A percentile compares a stretch with the other conserved stretches of the same genome.
Conservation (phyloP, 2,113 vertebrate species). For the Anser cygnoides region DNA sequence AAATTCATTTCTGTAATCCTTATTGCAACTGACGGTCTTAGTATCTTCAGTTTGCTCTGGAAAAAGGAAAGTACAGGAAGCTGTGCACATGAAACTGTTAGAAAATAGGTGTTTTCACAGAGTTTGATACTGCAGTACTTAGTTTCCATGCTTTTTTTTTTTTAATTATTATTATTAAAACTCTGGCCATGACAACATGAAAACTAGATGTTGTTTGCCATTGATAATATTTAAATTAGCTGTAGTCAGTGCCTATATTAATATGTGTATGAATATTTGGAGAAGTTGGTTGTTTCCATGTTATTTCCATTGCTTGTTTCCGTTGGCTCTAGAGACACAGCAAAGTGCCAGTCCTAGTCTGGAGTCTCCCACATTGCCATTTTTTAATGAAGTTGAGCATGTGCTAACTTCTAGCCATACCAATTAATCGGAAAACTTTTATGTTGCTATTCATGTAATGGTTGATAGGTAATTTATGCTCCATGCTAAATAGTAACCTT, state of each 20-base stretch:
- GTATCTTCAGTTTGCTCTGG: not conserved
- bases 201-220: not conserved
- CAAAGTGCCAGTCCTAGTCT: not conserved
- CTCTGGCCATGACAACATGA: not conserved
- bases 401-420: not conserved
- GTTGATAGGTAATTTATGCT: not conserved
- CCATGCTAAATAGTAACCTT: not conserved
- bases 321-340: too few relatives aligned
- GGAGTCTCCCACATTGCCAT: not conserved
- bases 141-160: not conserved
- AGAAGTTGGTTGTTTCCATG: not conserved
- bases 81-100: not conserved
- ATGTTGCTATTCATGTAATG: not conserved
- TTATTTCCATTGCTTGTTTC: not conserved
- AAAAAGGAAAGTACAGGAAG: not conserved
- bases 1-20: not conserved
- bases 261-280: not conserved
- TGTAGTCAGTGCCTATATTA: not conserved
- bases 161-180: not conserved
- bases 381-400: not conserved
- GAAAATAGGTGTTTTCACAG: not conserved
- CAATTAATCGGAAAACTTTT: not conserved
- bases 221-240: rapidly evolving
- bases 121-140: not conserved
- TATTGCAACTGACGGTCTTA: not conserved